Evolutionary conservation across 2,797 vertebrate genomes (phyloP).

Genomic region (Ceyx erithaca): DNA sequence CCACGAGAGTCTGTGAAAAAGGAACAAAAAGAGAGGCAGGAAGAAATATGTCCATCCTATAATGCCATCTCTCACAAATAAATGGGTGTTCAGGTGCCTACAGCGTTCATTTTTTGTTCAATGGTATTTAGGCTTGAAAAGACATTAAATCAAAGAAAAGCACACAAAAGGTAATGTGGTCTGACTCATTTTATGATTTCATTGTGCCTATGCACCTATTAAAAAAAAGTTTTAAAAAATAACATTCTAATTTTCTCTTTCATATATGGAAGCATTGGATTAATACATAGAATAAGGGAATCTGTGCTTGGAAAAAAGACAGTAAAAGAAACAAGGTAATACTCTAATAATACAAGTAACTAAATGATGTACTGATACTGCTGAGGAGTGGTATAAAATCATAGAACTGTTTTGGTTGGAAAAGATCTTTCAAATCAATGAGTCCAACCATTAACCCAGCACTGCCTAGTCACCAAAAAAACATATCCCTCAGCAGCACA

Average conservation of each 20-base stretch:
- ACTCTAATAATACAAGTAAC: background rate
- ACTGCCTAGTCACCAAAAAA: background rate
- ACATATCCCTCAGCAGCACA: background rate
- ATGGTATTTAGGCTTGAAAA: background rate
- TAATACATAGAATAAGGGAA: background rate
- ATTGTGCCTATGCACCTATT: accelerated
- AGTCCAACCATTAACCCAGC: background rate
- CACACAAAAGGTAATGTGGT: background rate
- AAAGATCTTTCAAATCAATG: background rate
- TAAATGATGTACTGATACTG: background rate
- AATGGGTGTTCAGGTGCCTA: background rate
- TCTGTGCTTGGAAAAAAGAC: background rate
- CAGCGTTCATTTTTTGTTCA: background rate
- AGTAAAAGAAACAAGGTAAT: background rate
- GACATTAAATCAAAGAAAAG: background rate
- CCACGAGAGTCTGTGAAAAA: conserved; percentile 10
- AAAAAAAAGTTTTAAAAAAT: background rate
- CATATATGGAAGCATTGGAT: background rate
- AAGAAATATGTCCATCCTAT: conserved; percentile 11
- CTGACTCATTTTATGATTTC: background rate
- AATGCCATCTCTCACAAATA: background rate
- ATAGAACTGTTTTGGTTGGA: background rate
- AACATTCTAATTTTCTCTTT: background rate
- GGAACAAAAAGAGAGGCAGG: background rate
- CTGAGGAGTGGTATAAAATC: background rate